Percentiles rank a stretch among this genome's conserved stretches.
Evolutionary conservation across 2,888 invertebrate genomes (phyloP).

Genomic region (Electrophaes corylata): DNA sequence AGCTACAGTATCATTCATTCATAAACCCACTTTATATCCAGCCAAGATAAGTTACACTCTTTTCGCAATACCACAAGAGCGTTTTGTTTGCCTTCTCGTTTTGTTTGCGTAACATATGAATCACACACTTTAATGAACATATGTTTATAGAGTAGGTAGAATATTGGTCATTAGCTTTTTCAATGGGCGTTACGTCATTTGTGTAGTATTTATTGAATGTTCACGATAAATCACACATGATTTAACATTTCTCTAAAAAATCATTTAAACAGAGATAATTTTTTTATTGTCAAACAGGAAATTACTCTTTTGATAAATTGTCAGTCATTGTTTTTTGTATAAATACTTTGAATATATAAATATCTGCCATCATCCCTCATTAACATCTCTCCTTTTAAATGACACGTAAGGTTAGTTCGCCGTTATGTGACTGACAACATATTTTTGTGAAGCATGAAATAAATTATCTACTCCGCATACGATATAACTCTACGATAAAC

Average conservation of each 20-base stretch:
- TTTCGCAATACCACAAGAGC: slow-evolving; percentile 48
- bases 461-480: too few species aligned
- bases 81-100: slow-evolving; percentile 55
- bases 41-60: slow-evolving; percentile 56
- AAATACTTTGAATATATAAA: too few species aligned
- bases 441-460: too few species aligned
- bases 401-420: too few species aligned
- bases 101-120: slow-evolving; percentile 61
- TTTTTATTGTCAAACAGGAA: too few species aligned
- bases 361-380: too few species aligned
- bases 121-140: slow-evolving; percentile 53
- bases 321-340: too few species aligned
- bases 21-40: slow-evolving; percentile 58
- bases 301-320: too few species aligned
- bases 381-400: too few species aligned
- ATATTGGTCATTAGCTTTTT: slow-evolving; percentile 65
- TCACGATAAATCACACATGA: background rate
- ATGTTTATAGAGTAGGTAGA: slow-evolving; percentile 47
- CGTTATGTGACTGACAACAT: too few species aligned
- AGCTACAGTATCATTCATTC: slow-evolving; percentile 65
- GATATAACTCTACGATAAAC: too few species aligned
- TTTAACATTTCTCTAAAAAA: background rate
- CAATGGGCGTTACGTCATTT: slow-evolving; percentile 64
- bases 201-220: slow-evolving; percentile 39
- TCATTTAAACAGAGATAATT: too few species aligned